A percentile compares a stretch with the other conserved stretches of the same genome.
Conservation (phyloP, 2,113 vertebrate genomes). For the Dicentrarchus labrax region DNA sequence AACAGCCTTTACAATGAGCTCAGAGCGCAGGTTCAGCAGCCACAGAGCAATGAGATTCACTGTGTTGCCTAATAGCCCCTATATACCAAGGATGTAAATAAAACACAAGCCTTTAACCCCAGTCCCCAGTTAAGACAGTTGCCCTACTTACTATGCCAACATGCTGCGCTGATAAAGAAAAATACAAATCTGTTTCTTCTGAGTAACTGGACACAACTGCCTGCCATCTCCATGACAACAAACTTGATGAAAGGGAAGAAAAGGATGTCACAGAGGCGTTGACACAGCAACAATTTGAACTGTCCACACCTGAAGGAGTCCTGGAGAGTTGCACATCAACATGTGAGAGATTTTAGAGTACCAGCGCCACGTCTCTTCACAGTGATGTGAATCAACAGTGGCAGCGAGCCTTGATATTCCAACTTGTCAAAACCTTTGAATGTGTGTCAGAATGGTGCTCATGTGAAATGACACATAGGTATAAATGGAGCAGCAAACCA, state of each 20-base stretch:
- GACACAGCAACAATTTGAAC: conserved; percentile 19
- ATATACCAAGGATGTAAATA: not conserved
- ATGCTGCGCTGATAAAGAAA: not conserved
- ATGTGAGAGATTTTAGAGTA: conserved; percentile 4
- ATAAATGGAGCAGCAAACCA: conserved; percentile 36
- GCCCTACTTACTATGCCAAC: conserved; percentile 26
- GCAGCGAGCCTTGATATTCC: conserved; percentile 39
- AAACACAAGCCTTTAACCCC: not conserved
- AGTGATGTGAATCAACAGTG: conserved; percentile 46
- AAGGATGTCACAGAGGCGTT: conserved; percentile 25
- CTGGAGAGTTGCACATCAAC: conserved; percentile 14
- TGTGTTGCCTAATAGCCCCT: not conserved
- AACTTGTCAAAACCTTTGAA: conserved; percentile 24
- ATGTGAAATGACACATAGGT: conserved; percentile 47
- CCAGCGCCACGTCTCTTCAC: not conserved
- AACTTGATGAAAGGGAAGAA: conserved; percentile 19
- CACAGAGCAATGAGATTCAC: conserved; percentile 1
- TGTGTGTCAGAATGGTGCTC: conserved; percentile 13
- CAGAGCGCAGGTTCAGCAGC: not conserved
- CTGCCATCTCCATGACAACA: conserved; percentile 40
- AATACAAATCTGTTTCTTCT: conserved; percentile 1
- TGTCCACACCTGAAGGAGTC: conserved; percentile 47
- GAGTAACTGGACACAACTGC: conserved; percentile 22
- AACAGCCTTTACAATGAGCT: conserved; percentile 16
- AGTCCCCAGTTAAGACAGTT: not conserved